Percentiles rank a stretch among this genome's conserved stretches.
Evolutionary conservation across 2,113 vertebrate genomes (phyloP).

Genomic region (Mystacornis crossleyi): DNA sequence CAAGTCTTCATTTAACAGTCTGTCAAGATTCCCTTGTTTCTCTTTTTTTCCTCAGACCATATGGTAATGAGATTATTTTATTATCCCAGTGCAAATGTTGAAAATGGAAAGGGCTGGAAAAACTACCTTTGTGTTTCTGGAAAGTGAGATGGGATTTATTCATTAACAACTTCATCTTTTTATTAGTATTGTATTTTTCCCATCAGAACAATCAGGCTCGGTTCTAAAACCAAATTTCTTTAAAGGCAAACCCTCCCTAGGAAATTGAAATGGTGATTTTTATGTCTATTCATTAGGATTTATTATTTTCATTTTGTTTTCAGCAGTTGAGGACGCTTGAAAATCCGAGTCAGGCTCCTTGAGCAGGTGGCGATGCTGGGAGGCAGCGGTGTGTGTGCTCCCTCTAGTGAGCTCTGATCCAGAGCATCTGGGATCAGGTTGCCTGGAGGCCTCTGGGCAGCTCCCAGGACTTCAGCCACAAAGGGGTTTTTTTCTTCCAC

Average conservation of each 20-base stretch:
- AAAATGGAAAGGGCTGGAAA: background rate
- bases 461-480: background rate
- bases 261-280: slow-evolving; percentile 3
- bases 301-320: slow-evolving; percentile 21
- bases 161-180: slow-evolving; percentile 13
- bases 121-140: background rate
- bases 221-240: background rate
- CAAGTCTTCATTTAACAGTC: background rate
- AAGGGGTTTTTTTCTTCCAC: background rate
- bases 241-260: background rate
- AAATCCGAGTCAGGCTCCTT: background rate
- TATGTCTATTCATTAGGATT: background rate
- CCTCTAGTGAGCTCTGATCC: slow-evolving; percentile 51
- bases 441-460: background rate
- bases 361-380: background rate
- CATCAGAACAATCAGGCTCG: background rate
- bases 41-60: background rate
- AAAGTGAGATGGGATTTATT: background rate
- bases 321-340: background rate
- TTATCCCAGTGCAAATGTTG: slow-evolving; percentile 10
- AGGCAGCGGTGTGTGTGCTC: slow-evolving; percentile 8
- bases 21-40: background rate
- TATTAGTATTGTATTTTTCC: slow-evolving; percentile 11
- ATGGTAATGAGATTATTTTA: slow-evolving; percentile 15
- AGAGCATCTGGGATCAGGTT: accelerated